A percentile compares a stretch with the other conserved stretches of the same genome.
Evolutionary conservation across 2,797 vertebrate species (phyloP).

Genomic region (Holocentrus rufus): DNA sequence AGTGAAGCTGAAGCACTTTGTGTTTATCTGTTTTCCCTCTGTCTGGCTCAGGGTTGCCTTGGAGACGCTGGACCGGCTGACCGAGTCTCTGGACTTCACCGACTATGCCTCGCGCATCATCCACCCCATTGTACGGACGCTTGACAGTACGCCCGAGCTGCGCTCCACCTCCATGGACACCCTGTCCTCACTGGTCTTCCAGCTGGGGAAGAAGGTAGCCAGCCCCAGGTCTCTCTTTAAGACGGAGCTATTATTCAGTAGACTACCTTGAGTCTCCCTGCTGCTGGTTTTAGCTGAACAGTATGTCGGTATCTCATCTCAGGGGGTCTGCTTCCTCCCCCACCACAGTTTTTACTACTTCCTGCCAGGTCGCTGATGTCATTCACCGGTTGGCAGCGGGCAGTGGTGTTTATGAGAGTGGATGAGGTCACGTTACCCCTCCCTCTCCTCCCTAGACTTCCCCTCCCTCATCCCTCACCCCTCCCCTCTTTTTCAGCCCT

Average conservation of each 20-base stretch:
- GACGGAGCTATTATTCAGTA: constrained; percentile 47
- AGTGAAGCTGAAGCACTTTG: constrained; percentile 11
- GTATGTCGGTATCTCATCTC: constrained; percentile 30
- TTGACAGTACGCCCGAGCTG: constrained; percentile 94
- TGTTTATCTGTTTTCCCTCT: constrained; percentile 54
- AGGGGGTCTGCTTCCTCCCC: constrained; percentile 2
- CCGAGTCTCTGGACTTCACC: constrained; percentile 97
- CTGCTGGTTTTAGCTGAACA: constrained; percentile 59
- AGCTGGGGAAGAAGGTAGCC: constrained; percentile 96
- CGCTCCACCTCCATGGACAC: constrained; percentile 96
- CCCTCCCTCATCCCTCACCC: constrained; percentile 44
- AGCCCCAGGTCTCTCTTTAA: constrained; percentile 43
- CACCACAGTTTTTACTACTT: constrained; percentile 65
- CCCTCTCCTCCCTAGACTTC: constrained; percentile 24
- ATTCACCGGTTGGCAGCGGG: constrained; percentile 57
- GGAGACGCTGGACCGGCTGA: constrained; percentile 95
- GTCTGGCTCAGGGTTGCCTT: constrained; percentile 87
- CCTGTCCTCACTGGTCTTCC: constrained; percentile 95
- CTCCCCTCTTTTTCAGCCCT: constrained; percentile 46
- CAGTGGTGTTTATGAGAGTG: constrained; percentile 67
- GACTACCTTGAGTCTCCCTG: constrained; percentile 44
- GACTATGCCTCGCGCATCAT: constrained; percentile 98
- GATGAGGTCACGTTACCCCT: constrained; percentile 69
- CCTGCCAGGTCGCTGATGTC: constrained; percentile 79
- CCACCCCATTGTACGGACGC: constrained; percentile 93